phyloP scores from a whole-genome alignment of 2,113 vertebrate species.

The Corythornis cristatus region DNA sequence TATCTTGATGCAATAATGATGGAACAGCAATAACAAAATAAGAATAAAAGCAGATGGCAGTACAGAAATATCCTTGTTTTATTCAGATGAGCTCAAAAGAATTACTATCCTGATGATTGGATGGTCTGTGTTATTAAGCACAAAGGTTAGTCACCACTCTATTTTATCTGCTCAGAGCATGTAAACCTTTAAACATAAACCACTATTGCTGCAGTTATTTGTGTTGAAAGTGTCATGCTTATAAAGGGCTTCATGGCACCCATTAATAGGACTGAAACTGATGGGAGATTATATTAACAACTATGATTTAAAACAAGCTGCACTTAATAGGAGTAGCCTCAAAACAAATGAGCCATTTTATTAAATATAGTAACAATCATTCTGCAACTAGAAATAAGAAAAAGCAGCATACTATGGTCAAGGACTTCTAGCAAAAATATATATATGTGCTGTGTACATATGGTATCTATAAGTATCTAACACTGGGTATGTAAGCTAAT shows the following conservation, averaged over 20 bases:
- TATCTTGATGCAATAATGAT: not conserved
- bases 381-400: not conserved
- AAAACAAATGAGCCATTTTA: not conserved
- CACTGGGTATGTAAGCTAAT: not conserved
- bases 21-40: slow-evolving; percentile 34
- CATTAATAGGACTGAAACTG: slow-evolving; percentile 11
- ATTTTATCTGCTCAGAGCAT: slow-evolving; percentile 38
- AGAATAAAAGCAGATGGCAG: slow-evolving; percentile 27
- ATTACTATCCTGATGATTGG: slow-evolving; percentile 17
- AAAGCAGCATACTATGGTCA: not conserved
- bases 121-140: slow-evolving; percentile 22
- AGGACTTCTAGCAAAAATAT: not conserved
- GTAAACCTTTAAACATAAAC: not conserved
- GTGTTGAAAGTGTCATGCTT: not conserved
- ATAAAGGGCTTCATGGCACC: not conserved
- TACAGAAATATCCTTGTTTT: slow-evolving; percentile 15
- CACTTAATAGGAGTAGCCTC: not conserved
- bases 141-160: slow-evolving; percentile 19
- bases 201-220: not conserved
- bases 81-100: slow-evolving; percentile 25
- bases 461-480: not conserved
- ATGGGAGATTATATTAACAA: not conserved
- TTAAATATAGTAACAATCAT: not conserved
- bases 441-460: not conserved
- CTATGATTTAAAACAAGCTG: not conserved